phyloP scores from a whole-genome alignment of 2,797 vertebrate genomes.

The Epinephelus coioides region DNA sequence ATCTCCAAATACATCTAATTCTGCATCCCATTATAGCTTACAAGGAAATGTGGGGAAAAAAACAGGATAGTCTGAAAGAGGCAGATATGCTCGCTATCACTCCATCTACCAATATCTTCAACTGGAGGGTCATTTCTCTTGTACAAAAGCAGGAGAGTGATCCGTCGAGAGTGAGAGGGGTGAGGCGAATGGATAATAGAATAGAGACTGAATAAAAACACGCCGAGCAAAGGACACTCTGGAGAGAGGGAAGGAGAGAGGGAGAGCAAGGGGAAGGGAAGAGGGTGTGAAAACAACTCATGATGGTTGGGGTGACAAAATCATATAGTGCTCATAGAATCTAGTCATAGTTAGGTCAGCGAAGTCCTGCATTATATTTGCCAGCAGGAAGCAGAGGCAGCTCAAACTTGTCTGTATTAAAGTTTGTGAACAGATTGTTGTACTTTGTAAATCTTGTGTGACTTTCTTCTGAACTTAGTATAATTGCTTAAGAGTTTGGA shows the following conservation, averaged over 20 bases:
- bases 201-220: conserved; percentile 30
- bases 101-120: conserved; percentile 36
- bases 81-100: conserved; percentile 38
- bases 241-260: neutral
- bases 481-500: neutral
- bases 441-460: neutral
- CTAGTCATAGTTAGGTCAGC: too few species aligned
- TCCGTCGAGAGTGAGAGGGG: neutral
- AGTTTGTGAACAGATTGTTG: neutral
- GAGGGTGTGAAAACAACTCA: neutral
- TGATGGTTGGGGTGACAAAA: neutral
- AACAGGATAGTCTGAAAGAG: conserved; percentile 35
- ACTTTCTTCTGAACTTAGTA: neutral
- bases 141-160: conserved; percentile 46
- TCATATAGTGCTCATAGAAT: neutral
- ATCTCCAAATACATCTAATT: conserved; percentile 61
- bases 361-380: neutral
- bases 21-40: conserved; percentile 41
- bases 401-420: neutral
- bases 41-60: conserved; percentile 33
- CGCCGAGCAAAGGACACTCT: conserved; percentile 18
- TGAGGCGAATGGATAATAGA: conserved; percentile 28
- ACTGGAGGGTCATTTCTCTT: conserved; percentile 49
- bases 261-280: neutral
- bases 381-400: neutral